Evolutionary conservation across 1,140 invertebrate species (phyloP), one percentile per base, ranked within the genome.

Genomic region (Sinella curviseta): DNA sequence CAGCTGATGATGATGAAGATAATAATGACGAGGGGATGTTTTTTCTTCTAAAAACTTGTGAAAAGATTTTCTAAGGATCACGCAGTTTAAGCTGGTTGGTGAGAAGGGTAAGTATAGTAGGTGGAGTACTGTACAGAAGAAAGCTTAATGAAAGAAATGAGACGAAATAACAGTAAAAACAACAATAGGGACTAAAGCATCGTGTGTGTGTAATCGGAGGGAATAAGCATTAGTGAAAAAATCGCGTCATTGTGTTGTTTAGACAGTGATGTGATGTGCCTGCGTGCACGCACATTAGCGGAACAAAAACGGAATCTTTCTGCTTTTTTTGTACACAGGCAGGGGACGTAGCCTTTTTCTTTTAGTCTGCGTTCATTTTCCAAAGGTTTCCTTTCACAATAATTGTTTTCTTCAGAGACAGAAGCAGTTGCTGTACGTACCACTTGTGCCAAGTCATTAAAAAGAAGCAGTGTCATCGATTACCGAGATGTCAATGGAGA

Each of bases 41-140:
- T 48, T 48, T 48, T 20, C 20, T 20, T 48, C 39, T 48, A 48
- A 48, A 48, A 48, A 48, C 39, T 48, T 48, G 1, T 31, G 8
- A 30, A 30, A 70, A 30, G 65, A 70, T 70, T 70, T 70, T 70
- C 65, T 70, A 70, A 70, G 30, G 65, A 70, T 70, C 65, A 70
- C 24, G 39, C 39, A 48, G 39, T 48, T 48, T 48, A n/a, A n/a
- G n/a, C 20, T 48, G 20, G 39, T 20, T 48, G 39, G 39, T 48
- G 39, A 48, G 39, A 48, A 48, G 39, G 39, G 39, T 48, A 48
- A 48, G 39, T 48, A 20, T 48, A 48, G 39, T 48, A 20, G 39
- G 39, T 48, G 39, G 39, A 48, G 8, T 48, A 12, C 8, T 48
- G 20, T 48, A 48, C 8, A 48, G 39, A 16, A 65, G 4, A 65